These are phyloP conservation scores for Rhinogobio ventralis DNA, from an alignment of 2,797 vertebrate genomes.

Conservation along the genomic window DNA sequence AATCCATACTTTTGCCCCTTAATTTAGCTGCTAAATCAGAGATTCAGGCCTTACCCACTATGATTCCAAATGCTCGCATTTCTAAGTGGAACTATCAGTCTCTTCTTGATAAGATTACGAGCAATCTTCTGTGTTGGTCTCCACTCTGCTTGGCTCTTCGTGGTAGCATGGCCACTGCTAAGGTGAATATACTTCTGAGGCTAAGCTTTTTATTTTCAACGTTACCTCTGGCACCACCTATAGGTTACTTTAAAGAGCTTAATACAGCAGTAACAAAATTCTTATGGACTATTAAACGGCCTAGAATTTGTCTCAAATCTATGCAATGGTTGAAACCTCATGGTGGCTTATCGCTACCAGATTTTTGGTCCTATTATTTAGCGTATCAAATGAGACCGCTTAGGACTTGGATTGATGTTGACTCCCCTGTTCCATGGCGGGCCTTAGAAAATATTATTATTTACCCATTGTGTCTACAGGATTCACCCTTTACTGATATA, in stretches of 20 bases:
- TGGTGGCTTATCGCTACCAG: neutral
- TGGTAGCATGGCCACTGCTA: too few relatives aligned
- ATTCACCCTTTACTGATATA: neutral
- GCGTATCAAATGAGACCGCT: neutral
- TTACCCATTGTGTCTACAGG: neutral
- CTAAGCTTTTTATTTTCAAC: neutral
- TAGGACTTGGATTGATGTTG: neutral
- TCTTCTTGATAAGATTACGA: too few relatives aligned
- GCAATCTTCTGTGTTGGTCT: too few relatives aligned
- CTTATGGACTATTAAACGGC: neutral
- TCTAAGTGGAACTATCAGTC: too few relatives aligned
- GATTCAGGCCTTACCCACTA: too few relatives aligned
- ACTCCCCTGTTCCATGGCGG: neutral
- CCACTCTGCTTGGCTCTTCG: too few relatives aligned
- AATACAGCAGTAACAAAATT: neutral
- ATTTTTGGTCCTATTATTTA: neutral
- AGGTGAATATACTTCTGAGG: neutral
- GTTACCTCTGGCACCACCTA: neutral
- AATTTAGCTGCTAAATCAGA: too few relatives aligned
- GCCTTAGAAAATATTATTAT: constrained; percentile 1
- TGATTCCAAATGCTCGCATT: too few relatives aligned
- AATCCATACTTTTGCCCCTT: too few relatives aligned
- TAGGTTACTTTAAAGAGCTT: neutral
- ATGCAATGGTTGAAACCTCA: neutral
- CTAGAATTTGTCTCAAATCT: neutral